phyloP scores from a whole-genome alignment of 2,113 vertebrate genomes.

The Hippocampus barbouri region DNA sequence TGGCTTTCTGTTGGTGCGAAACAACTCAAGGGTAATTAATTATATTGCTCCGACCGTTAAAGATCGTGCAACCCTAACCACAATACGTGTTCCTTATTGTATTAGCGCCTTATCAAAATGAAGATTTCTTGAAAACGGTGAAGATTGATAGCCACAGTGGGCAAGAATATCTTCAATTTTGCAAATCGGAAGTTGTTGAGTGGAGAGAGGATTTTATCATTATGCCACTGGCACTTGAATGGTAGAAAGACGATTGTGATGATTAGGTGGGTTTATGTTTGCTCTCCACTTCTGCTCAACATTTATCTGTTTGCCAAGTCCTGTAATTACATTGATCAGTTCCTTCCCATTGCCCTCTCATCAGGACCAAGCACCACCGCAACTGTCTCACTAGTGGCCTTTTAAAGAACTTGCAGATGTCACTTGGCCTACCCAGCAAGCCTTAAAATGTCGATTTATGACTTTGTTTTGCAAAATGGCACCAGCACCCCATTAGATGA shows the following conservation, averaged over 20 bases:
- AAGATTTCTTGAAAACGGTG: neutral
- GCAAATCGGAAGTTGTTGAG: neutral
- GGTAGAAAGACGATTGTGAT: neutral
- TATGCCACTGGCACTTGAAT: neutral
- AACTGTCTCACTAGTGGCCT: constrained; percentile 11
- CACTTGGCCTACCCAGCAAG: constrained; percentile 19
- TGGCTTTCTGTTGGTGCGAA: no score
- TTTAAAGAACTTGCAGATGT: constrained; percentile 20
- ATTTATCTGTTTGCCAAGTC: constrained; percentile 10
- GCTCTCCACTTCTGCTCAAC: neutral
- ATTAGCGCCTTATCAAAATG: neutral
- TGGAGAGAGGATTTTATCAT: neutral
- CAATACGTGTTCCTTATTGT: neutral
- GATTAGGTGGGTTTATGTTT: neutral
- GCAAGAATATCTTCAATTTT: neutral
- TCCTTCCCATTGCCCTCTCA: constrained; percentile 24
- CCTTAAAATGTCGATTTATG: constrained; percentile 34
- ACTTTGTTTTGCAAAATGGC: constrained; percentile 40
- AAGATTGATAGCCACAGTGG: neutral
- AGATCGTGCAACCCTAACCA: no score
- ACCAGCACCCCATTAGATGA: constrained; percentile 40
- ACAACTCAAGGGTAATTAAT: no score
- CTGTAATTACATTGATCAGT: constrained; percentile 35
- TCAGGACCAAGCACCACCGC: constrained; percentile 5
- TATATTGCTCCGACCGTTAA: no score